Conservation (phyloP, 2,888 invertebrate genomes). For the Dusona sp. region DNA sequence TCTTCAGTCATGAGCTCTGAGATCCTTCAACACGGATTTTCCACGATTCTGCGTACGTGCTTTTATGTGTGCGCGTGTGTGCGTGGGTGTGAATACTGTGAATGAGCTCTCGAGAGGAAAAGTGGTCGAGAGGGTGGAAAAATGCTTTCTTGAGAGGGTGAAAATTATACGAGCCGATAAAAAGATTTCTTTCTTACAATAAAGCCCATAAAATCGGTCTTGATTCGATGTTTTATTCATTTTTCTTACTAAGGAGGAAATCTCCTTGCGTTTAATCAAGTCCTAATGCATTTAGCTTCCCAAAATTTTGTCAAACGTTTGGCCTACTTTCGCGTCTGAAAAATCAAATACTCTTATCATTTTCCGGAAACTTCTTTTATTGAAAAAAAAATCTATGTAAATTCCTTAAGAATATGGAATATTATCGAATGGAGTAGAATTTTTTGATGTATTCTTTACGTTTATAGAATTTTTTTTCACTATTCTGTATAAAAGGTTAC, state of each 20-base stretch:
- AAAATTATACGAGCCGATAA: conserved; percentile 37
- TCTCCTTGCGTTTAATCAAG: neutral
- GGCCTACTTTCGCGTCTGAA: neutral
- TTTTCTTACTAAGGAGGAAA: neutral
- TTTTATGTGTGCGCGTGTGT: neutral
- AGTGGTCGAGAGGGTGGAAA: conserved; percentile 14
- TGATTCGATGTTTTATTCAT: neutral
- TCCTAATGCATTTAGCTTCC: neutral
- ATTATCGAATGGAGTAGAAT: too few species aligned
- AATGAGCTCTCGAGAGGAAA: conserved; percentile 42
- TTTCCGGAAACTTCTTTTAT: too few species aligned
- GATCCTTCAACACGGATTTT: conserved; percentile 37
- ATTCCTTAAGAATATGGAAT: too few species aligned
- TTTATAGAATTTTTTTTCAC: too few species aligned
- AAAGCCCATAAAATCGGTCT: neutral
- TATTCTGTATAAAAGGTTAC: too few species aligned
- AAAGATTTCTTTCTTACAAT: conserved; percentile 19
- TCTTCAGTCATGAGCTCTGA: conserved; percentile 57
- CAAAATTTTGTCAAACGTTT: neutral
- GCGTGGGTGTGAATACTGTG: neutral
- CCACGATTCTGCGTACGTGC: neutral
- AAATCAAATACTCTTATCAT: neutral
- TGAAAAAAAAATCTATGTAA: too few species aligned
- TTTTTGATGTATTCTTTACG: too few species aligned
- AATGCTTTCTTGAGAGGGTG: conserved; percentile 31